Evolutionary conservation across 2,888 invertebrate genomes (phyloP), one percentile per base, ranked within the genome.

Genomic region (Agonum fuliginosum): DNA sequence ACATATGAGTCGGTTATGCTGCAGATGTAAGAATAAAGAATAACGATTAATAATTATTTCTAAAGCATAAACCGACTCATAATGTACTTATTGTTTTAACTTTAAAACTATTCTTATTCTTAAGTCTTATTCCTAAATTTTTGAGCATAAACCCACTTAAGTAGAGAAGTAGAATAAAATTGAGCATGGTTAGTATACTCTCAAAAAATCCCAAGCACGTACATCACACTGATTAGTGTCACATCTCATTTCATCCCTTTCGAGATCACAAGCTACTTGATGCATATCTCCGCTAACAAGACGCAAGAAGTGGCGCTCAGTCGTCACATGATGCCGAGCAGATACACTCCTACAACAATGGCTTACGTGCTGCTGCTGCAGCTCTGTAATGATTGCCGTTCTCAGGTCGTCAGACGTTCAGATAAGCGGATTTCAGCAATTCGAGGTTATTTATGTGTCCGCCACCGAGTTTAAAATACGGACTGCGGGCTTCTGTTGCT

Each of bases 341-440:
- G 71, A 71, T 30, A 27, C 24, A 54, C 46, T 34, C 24, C 48
- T 71, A 71, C 71, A 71, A 71, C 51, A 71, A 71, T 71, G 71
- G 71, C 43, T 71, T 71, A 71, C 71, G 71, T 71, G 71, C 51
- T 71, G 46, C 34, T 51, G 51, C 43, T 30, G 14, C 43, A 43
- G 6, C 19, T 20, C 22, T 43, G 24, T 75, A 75, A 75, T 67
- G 75, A 75, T 37, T 67, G 51, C 67, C 75, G 75, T 75, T 75
- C 75, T 75, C 75, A 75, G 75, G 75, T 75, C 37, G 65, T 75
- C 24, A 46, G 65, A 24, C 62, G 20, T 30, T 30, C 74, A 62
- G 74, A 74, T 74, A 74, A 74, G 65, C 74, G 74, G 62, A 74
- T 74, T 74, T 74, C 58, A 65, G 74, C 65, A 74, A 74, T 74